A percentile compares a stretch with the other conserved stretches of the same genome.
phyloP scores from a whole-genome alignment of 30 jellyfish, hydroid and myxozoan genomes.

The Sanderia malayensis region DNA sequence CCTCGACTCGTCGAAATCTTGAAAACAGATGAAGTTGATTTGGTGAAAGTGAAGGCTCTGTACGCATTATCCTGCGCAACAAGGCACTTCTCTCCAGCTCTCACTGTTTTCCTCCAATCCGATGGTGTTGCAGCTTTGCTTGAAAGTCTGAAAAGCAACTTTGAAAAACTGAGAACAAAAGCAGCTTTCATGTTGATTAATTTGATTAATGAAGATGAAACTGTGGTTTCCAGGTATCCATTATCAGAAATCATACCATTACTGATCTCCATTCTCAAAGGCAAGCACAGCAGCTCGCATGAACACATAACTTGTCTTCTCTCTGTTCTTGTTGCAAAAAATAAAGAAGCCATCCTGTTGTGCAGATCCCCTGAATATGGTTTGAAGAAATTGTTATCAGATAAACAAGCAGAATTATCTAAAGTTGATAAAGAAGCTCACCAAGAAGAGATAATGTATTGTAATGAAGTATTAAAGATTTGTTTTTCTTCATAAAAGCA shows the following conservation, averaged over 20 bases:
- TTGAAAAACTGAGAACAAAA: conserved; percentile 57
- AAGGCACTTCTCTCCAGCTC: conserved; percentile 33
- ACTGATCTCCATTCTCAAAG: conserved; percentile 23
- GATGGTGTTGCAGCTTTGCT: conserved; percentile 43
- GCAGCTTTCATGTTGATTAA: conserved; percentile 68
- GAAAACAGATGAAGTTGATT: conserved; percentile 39
- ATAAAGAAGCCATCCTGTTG: conserved; percentile 32
- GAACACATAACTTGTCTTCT: conserved; percentile 39
- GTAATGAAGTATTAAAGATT: conserved; percentile 12
- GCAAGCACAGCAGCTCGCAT: conserved; percentile 42
- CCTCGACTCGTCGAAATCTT: conserved; percentile 24
- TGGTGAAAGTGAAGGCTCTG: conserved; percentile 64
- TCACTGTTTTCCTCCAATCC: conserved; percentile 12
- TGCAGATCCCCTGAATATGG: conserved; percentile 38
- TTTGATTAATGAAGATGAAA: conserved; percentile 28
- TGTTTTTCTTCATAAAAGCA: conserved; percentile 14
- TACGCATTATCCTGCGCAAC: conserved; percentile 75
- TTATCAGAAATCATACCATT: conserved; percentile 6
- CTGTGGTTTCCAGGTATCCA: conserved; percentile 8
- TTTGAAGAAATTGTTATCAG: background rate
- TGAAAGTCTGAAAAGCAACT: conserved; percentile 22
- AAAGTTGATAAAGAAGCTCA: conserved; percentile 22
- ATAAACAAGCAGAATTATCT: conserved; percentile 4
- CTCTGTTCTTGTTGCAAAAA: background rate
- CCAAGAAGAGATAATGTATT: conserved; percentile 40